Evolutionary conservation across 2,113 vertebrate genomes (phyloP), one percentile per base, ranked within the genome.

Genomic region (Indicator indicator): DNA sequence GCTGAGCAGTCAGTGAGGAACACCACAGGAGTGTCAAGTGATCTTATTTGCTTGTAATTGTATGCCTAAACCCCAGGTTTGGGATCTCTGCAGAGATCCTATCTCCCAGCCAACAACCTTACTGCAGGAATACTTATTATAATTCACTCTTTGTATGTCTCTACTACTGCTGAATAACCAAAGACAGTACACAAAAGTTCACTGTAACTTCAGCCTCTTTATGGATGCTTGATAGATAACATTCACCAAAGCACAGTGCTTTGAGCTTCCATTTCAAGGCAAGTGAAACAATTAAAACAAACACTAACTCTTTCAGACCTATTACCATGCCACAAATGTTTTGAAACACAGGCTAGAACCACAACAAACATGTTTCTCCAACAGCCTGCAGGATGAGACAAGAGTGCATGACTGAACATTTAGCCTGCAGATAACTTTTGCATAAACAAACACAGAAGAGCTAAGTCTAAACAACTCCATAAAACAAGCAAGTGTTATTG

Each of bases 311-410:
- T 76, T 76, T 77, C 64, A 64, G 79, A 75, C 44, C 65, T 56
- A 88, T 56, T 90, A 74, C 24, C 64, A 23, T 8, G 23, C 80
- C 44, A 20, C 38, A 78, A 83, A 36, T 30, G 65, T 77, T 95
- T 48, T 68, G 70, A 83, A 96, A 86, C 10, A 52, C 42, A 68
- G 50, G 48, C 86, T 81, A 86, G 40, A 95, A 84, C 77, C 94
- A 94, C 92, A 92, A 88, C 65, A 95, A 95, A 85, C 64, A 67
- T 11, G 16, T 54, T 84, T 65, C 28, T 60, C 44, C 40, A 89
- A 79, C 40, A 96, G 93, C 72, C 54, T 81, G 40, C 85, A 85
- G 65, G 76, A 80, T 63, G 56, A 95, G 72, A 76, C 65, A 81
- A 16, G 55, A 86, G 46, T 16, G 23, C 24, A 16, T 30, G 77